phyloP scores from a whole-genome alignment of 2,797 vertebrate species.

The Alosa sapidissima region DNA sequence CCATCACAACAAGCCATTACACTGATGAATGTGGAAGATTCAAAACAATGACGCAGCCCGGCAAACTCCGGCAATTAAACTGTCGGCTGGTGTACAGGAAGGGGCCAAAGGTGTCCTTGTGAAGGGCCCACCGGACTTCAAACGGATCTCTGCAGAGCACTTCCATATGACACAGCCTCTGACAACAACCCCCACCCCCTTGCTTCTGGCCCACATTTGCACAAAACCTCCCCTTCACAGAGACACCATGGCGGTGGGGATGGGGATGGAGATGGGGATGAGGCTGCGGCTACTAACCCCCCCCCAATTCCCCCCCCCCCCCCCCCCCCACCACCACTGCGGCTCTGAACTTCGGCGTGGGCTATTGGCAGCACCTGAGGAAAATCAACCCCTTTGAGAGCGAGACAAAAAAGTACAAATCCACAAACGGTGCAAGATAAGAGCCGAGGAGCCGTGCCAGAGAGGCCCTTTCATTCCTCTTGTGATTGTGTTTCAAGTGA shows the following conservation, averaged over 20 bases:
- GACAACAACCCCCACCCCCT: background rate
- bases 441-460: constrained; percentile 61
- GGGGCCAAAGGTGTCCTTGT: constrained; percentile 14
- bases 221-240: constrained; percentile 6
- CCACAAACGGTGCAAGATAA: constrained; percentile 63
- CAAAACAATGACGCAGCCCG: constrained; percentile 15
- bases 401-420: constrained; percentile 60
- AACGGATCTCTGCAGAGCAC: background rate
- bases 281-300: background rate
- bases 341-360: constrained; percentile 35
- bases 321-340: constrained; percentile 4
- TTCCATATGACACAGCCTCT: background rate
- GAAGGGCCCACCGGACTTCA: constrained; percentile 4
- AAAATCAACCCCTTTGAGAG: constrained; percentile 66
- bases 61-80: constrained; percentile 5
- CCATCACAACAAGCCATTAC: background rate
- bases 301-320: background rate
- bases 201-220: background rate
- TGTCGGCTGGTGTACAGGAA: background rate
- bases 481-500: constrained; percentile 72
- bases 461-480: constrained; percentile 68
- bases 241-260: background rate
- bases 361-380: constrained; percentile 61
- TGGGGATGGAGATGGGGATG: background rate
- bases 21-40: background rate